phyloP scores from a whole-genome alignment of 2,888 invertebrate species.

The Cynaeus angustus region DNA sequence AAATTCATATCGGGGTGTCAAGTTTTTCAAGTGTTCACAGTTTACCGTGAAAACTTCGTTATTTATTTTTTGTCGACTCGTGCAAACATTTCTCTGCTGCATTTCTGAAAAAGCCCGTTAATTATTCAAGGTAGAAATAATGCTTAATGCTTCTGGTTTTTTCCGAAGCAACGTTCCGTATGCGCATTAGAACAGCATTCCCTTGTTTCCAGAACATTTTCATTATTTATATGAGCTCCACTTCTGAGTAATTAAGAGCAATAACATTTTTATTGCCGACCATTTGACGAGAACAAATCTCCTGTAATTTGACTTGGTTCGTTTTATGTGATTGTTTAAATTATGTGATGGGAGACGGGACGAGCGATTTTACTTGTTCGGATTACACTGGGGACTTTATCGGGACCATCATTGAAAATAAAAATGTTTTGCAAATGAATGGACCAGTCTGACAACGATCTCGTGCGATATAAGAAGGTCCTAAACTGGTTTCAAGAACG shows the following conservation, averaged over 20 bases:
- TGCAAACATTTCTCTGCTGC: slow-evolving; percentile 25
- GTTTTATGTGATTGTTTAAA: slow-evolving; percentile 46
- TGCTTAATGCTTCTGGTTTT: slow-evolving; percentile 38
- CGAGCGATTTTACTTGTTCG: slow-evolving; percentile 5
- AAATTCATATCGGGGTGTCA: slow-evolving; percentile 34
- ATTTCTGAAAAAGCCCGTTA: slow-evolving; percentile 46
- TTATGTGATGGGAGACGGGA: slow-evolving; percentile 31
- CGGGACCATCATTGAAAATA: slow-evolving; percentile 53
- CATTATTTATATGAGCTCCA: slow-evolving; percentile 64
- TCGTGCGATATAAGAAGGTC: slow-evolving; percentile 32
- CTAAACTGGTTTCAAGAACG: slow-evolving; percentile 17
- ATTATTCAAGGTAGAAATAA: slow-evolving; percentile 50
- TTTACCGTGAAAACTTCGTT: slow-evolving; percentile 45
- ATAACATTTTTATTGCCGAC: slow-evolving; percentile 66
- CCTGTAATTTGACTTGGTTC: slow-evolving; percentile 45
- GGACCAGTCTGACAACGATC: slow-evolving; percentile 48
- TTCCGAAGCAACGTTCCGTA: slow-evolving; percentile 53
- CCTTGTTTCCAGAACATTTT: slow-evolving; percentile 59
- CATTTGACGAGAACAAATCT: slow-evolving; percentile 57
- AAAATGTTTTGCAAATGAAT: slow-evolving; percentile 53
- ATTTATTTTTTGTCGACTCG: slow-evolving; percentile 44
- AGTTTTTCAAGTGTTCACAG: slow-evolving; percentile 44
- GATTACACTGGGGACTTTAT: slow-evolving; percentile 50
- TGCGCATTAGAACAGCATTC: slow-evolving; percentile 60
- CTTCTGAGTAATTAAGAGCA: slow-evolving; percentile 66